Base-by-base conservation (phyloP, 1,140 invertebrate genomes). In the Palaemon carinicauda region DNA sequence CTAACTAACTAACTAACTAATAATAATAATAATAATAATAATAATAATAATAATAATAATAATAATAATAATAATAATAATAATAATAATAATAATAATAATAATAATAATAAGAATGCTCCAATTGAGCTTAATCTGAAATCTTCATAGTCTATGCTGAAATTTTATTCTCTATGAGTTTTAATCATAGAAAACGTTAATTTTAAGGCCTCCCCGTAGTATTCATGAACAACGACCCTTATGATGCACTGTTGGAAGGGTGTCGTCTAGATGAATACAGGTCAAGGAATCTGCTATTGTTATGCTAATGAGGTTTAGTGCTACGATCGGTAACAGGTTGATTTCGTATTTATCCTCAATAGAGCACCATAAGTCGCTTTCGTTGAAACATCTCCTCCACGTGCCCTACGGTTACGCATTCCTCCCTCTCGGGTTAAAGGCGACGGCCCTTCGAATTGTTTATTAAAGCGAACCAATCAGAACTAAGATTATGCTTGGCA, bases 201-300 rank as follows among this genome's bases (percentile, higher is more conserved):
- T n/a, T n/a, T n/a, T n/a, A n/a, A n/a, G n/a, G n/a, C n/a, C n/a
- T n/a, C n/a, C n/a, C n/a, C n/a, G n/a, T n/a, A n/a, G n/a, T n/a
- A n/a, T n/a, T n/a, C n/a, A n/a, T n/a, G 29, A 15, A 24, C 65
- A 69, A 33, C 29, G 15, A 17, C 29, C 33, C 51, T 86, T 86
- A 80, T 86, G 83, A 9, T 14, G 7, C 19, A 3, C 83, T 86
- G n/a, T 86, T 86, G 77, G 56, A 54, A 80, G 71, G 83, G 83
- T 86, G 83, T 86, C 83, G 83, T 86, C 83, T 86, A 86, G 83
- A 86, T 86, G 83, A 86, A 86, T 86, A 86, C 83, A 86, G 83
- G 83, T 86, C 83, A 86, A 86, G 83, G 83, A 86, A 86, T 86
- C 83, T 86, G 77, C 83, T 86, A 86, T 86, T 86, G 83, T 86